Evolutionary conservation across 1,140 invertebrate genomes (phyloP).

Genomic region (Pseudobourletiella spinata): DNA sequence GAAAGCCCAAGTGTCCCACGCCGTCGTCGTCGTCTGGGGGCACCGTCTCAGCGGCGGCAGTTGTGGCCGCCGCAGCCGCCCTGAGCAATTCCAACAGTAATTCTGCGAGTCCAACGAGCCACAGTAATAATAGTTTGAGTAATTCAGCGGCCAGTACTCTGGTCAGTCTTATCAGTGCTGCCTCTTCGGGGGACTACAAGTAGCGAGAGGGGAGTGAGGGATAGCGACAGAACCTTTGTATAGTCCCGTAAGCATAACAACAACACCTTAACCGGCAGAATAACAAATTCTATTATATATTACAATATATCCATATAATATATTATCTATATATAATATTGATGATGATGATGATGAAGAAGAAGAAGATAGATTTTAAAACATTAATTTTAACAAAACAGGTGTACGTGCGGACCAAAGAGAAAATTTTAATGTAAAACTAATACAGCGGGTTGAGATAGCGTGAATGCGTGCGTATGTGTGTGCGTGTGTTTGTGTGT

Average conservation of each 20-base stretch:
- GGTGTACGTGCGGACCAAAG: background rate
- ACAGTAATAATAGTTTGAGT: conserved; percentile 12
- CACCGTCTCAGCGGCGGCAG: background rate
- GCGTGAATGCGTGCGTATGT: too few relatives aligned
- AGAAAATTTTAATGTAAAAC: too few relatives aligned
- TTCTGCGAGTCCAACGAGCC: conserved; percentile 29
- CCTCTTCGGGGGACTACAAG: background rate
- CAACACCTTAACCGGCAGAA: too few relatives aligned
- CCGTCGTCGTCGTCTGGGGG: background rate
- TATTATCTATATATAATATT: too few relatives aligned
- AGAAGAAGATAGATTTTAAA: background rate
- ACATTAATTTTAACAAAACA: background rate
- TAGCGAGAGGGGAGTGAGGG: background rate
- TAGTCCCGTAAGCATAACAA: background rate
- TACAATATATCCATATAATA: too few relatives aligned
- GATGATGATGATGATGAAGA: background rate
- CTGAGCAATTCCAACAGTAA: conserved; percentile 24
- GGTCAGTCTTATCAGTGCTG: conserved; percentile 29
- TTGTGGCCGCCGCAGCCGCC: conserved; percentile 1
- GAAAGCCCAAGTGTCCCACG: conserved; percentile 29
- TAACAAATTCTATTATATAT: too few relatives aligned
- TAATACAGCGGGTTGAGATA: too few relatives aligned
- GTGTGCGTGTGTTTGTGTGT: too few relatives aligned
- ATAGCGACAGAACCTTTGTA: background rate
- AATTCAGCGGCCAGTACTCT: conserved; percentile 32